phyloP scores from a whole-genome alignment of 2,797 vertebrate species.

The Clamator glandarius region DNA sequence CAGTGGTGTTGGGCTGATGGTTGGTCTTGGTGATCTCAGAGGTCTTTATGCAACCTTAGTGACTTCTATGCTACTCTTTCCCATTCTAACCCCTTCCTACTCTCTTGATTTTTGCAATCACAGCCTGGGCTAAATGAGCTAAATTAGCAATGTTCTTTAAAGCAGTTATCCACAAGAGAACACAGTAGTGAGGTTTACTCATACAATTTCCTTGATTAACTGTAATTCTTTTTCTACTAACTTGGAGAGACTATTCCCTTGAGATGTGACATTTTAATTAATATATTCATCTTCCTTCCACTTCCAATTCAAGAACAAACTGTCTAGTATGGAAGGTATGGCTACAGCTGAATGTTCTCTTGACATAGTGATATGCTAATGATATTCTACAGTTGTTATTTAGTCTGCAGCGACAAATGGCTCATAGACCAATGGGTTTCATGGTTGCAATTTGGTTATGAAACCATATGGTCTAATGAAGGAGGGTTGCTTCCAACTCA shows the following conservation, averaged over 20 bases:
- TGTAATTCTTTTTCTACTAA: not conserved
- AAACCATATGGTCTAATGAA: not conserved
- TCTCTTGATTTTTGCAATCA: not conserved
- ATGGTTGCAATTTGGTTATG: not conserved
- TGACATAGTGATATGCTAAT: not conserved
- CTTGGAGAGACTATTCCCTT: not conserved
- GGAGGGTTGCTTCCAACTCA: not conserved
- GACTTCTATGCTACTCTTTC: not conserved
- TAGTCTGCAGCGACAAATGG: not conserved
- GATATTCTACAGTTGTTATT: not conserved
- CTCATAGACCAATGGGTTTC: not conserved
- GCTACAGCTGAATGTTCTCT: not conserved
- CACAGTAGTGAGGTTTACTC: not conserved
- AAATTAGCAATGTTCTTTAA: not conserved
- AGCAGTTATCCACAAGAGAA: slow-evolving; percentile 9
- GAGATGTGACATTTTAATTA: slow-evolving; percentile 35
- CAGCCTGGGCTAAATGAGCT: not conserved
- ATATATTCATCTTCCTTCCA: not conserved
- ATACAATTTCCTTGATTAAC: slow-evolving; percentile 6
- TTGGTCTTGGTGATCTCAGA: too few species aligned
- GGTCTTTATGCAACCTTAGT: too few species aligned
- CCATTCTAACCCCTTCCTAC: not conserved
- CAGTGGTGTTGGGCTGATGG: too few species aligned
- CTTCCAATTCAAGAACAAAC: not conserved
- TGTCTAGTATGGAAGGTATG: not conserved